phyloP scores from a whole-genome alignment of 2,797 vertebrate species.

The Microchirus variegatus region DNA sequence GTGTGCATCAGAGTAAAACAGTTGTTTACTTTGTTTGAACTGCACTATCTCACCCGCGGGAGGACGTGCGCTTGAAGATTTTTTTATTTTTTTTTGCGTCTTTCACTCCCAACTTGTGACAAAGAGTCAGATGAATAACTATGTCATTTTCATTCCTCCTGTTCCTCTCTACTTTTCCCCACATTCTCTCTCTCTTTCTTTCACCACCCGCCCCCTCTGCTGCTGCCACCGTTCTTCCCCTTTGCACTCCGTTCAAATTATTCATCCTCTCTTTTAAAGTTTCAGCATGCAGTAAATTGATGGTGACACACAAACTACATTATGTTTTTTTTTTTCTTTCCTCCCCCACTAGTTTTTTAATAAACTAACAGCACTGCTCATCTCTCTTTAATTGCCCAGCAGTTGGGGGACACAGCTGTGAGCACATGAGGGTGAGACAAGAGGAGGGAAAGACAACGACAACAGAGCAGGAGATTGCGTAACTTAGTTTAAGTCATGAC shows the following conservation, averaged over 20 bases:
- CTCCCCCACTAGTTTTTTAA: conserved; percentile 49
- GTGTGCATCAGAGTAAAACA: conserved; percentile 91
- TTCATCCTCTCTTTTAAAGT: conserved; percentile 87
- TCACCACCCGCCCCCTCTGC: conserved; percentile 20
- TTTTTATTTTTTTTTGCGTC: too few species aligned
- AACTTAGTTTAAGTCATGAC: conserved; percentile 75
- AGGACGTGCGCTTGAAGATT: conserved; percentile 84
- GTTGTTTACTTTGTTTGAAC: conserved; percentile 95
- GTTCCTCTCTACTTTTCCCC: conserved; percentile 50
- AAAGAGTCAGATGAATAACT: conserved; percentile 88
- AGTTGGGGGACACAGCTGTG: conserved; percentile 74
- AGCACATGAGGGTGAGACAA: conserved; percentile 57
- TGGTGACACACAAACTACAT: conserved; percentile 88
- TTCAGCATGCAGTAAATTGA: conserved; percentile 86
- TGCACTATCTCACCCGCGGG: conserved; percentile 86
- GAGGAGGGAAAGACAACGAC: conserved; percentile 36
- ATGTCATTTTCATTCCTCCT: conserved; percentile 79
- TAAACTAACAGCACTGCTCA: conserved; percentile 82
- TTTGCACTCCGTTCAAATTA: conserved; percentile 85
- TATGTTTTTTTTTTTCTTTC: conserved; percentile 72
- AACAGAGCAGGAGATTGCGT: conserved; percentile 63
- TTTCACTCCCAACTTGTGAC: conserved; percentile 84
- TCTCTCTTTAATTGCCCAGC: conserved; percentile 83
- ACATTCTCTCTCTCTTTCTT: conserved; percentile 49
- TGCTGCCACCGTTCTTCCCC: conserved; percentile 65